Evolutionary conservation across 2,797 vertebrate species (phyloP).

Genomic region (Cyclura pinguis): DNA sequence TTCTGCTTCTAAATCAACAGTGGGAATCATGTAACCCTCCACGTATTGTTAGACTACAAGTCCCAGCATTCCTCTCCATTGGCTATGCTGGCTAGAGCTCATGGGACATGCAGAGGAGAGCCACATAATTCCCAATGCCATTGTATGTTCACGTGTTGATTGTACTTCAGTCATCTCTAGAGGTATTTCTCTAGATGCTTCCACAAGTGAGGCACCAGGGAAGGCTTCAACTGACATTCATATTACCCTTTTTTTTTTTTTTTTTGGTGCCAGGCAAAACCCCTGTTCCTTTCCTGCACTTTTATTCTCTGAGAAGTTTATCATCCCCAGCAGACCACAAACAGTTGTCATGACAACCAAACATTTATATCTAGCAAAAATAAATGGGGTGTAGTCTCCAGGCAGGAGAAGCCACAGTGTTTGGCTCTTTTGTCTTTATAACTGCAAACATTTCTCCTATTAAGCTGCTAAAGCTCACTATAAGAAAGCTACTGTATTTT

Average conservation of each 20-base stretch:
- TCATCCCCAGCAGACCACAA: neutral
- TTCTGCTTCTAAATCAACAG: neutral
- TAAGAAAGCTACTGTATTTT: neutral
- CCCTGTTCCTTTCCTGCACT: neutral
- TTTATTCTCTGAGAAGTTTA: neutral
- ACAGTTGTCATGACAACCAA: slow-evolving; percentile 3
- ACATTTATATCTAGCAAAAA: neutral
- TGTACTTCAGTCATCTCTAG: neutral
- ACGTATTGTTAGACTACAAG: too few relatives aligned
- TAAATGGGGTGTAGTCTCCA: too few relatives aligned
- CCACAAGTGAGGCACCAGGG: neutral
- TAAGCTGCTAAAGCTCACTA: neutral
- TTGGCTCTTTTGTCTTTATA: neutral
- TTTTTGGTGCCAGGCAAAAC: neutral
- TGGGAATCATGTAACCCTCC: too few relatives aligned
- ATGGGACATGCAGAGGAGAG: too few relatives aligned
- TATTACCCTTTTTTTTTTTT: neutral
- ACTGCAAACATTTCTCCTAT: neutral
- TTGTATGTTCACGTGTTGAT: too few relatives aligned
- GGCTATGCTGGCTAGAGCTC: too few relatives aligned
- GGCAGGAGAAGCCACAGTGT: neutral
- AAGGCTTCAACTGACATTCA: neutral
- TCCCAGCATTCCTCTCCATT: too few relatives aligned
- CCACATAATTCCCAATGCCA: too few relatives aligned
- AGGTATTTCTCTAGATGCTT: neutral